These are phyloP conservation scores for Mystacornis crossleyi DNA, from an alignment of 2,113 vertebrate genomes.

Conservation along the genomic window DNA sequence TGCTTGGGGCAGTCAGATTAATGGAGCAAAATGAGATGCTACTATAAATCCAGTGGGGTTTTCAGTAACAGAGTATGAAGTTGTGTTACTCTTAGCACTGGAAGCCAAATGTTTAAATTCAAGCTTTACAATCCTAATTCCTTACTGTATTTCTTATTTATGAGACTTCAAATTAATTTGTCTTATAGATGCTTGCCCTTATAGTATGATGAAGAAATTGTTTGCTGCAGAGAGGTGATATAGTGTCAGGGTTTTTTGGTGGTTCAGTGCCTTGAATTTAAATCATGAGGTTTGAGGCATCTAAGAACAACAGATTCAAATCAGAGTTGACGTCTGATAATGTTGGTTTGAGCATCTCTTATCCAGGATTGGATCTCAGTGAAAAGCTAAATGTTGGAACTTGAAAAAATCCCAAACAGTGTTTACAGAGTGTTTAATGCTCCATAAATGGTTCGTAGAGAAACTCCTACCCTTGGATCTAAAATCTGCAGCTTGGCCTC, in stretches of 20 bases:
- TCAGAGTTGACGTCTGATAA: neutral
- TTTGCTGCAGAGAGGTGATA: neutral
- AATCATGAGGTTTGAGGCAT: neutral
- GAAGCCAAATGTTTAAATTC: neutral
- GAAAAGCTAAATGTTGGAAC: neutral
- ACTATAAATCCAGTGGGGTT: neutral
- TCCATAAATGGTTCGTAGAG: neutral
- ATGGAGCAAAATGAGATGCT: slow-evolving; percentile 26
- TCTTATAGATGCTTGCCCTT: neutral
- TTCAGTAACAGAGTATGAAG: neutral
- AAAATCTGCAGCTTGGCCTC: neutral
- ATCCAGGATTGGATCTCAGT: neutral
- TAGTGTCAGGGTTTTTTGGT: neutral
- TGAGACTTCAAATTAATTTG: neutral
- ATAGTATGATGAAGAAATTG: neutral
- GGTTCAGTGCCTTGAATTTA: neutral
- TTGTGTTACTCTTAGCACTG: neutral
- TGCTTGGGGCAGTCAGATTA: slow-evolving; percentile 31
- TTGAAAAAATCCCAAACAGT: neutral
- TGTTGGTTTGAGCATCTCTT: neutral
- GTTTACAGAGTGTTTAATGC: neutral
- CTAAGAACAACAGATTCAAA: neutral
- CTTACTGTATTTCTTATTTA: neutral
- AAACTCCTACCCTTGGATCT: neutral
- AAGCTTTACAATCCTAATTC: neutral